Percentiles rank a stretch among this genome's conserved stretches.
Evolutionary conservation across 1,140 invertebrate genomes (phyloP).

Genomic region (Drosophila micromelanica): DNA sequence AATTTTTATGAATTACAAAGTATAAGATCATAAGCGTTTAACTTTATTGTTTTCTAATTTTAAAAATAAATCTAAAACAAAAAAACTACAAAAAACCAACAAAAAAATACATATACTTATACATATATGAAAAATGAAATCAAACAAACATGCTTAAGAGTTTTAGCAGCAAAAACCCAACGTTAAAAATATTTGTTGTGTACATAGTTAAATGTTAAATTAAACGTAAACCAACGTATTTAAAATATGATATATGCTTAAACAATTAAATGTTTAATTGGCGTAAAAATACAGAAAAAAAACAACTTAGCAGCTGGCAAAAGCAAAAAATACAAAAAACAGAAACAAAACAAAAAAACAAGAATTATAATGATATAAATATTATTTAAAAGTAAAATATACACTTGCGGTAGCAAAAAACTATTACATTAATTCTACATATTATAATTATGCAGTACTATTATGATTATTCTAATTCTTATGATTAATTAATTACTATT

Average conservation of each 20-base stretch:
- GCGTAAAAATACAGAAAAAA: slow-evolving; percentile 47
- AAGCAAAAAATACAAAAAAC: slow-evolving; percentile 26
- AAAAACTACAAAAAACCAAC: slow-evolving; percentile 24
- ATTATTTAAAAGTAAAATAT: slow-evolving; percentile 70
- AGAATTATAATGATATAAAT: slow-evolving; percentile 58
- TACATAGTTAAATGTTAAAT: slow-evolving; percentile 82
- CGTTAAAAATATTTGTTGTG: slow-evolving; percentile 81
- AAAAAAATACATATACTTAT: slow-evolving; percentile 34
- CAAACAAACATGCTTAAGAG: slow-evolving; percentile 67
- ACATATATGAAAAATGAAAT: slow-evolving; percentile 43
- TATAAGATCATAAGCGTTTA: slow-evolving; percentile 48
- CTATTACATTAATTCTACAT: slow-evolving; percentile 77
- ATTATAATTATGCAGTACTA: slow-evolving; percentile 79
- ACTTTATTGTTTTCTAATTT: slow-evolving; percentile 80
- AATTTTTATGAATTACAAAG: slow-evolving; percentile 75
- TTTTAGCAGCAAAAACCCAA: slow-evolving; percentile 75
- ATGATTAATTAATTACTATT: slow-evolving; percentile 77
- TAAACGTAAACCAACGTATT: slow-evolving; percentile 63
- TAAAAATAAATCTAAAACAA: slow-evolving; percentile 49
- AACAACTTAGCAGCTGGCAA: slow-evolving; percentile 46
- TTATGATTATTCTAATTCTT: slow-evolving; percentile 72
- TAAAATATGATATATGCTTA: slow-evolving; percentile 72
- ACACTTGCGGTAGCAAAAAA: slow-evolving; percentile 80
- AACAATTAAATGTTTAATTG: slow-evolving; percentile 73
- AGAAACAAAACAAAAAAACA: slow-evolving; percentile 18